Evolutionary conservation across 2,888 invertebrate genomes (phyloP), one percentile per base, ranked within the genome.

Genomic region (Scaeva pyrastri): DNA sequence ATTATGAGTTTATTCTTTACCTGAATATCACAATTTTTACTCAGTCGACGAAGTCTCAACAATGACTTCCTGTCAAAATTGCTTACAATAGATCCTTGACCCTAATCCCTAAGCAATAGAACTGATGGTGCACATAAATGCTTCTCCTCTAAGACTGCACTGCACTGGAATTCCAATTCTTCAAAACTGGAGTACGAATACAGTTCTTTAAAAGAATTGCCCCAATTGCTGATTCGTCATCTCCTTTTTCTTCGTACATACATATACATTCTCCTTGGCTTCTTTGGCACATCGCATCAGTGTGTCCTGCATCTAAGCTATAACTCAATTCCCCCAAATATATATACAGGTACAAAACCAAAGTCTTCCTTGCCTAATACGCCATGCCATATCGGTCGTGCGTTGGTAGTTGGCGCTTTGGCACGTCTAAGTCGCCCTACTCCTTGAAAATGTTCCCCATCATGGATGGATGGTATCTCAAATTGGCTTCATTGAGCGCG

Each of bases 401-500:
- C 19, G 12, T n/a, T n/a, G n/a, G n/a, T n/a, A 12, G 39, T 31
- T 8, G 8, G 6, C 31, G 5, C 5, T 31, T 31, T 2, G 52
- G 23, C 1, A 23, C 7, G 23, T 52, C 52, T 52, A 8, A 64
- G 39, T 60, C 3, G 11, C 14, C 14, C 8, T 19, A 45, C 70
- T 60, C 52, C 62, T 45, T 52, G 70, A 19, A 2, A 31, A 12
- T n/a, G n/a, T 72, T 76, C 71, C 60, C 74, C 74, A 74, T 31
- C 31, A 31, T 31, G 3, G 2, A 31, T 68, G 74, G 60, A 55
- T 68, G 48, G 12, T 60, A 23, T 55, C 79, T 41, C 16, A 64
- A 80, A 81, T 60, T 60, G 58, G n/a, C 72, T 62, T 41, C 71
- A 81, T 43, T 77, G 77, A 74, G 66, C 82, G 82, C 86, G 86